Evolutionary conservation across 1,140 invertebrate species (phyloP).

Genomic region (Euglossa dilemma): DNA sequence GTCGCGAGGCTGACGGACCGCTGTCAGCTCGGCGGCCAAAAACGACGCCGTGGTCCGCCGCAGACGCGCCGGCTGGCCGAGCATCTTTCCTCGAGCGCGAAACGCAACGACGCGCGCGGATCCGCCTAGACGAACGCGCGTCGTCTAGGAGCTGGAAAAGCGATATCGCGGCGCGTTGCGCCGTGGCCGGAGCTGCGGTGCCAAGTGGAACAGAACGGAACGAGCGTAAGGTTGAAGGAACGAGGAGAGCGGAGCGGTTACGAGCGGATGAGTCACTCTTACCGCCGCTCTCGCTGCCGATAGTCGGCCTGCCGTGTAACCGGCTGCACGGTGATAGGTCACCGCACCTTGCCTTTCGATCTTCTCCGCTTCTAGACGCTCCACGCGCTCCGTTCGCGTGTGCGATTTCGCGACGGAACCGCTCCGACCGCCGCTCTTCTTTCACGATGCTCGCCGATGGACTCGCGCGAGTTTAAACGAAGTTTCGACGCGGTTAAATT

Average conservation of each 20-base stretch:
- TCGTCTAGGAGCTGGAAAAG: slow-evolving; percentile 39
- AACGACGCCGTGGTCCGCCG: neutral
- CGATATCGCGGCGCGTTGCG: slow-evolving; percentile 42
- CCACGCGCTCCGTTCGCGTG: neutral
- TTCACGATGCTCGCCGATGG: neutral
- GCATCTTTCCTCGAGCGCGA: slow-evolving; percentile 20
- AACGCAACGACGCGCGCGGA: slow-evolving; percentile 1
- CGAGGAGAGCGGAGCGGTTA: slow-evolving; percentile 44
- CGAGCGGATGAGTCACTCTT: slow-evolving; percentile 63
- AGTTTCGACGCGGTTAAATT: no score
- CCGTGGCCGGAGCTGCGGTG: slow-evolving; percentile 1
- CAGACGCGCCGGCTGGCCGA: slow-evolving; percentile 11
- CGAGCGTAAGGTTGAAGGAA: slow-evolving; percentile 44
- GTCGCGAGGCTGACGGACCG: neutral
- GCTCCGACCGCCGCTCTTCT: neutral
- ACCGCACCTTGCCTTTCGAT: slow-evolving; percentile 72
- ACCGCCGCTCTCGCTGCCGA: slow-evolving; percentile 54
- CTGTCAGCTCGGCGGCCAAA: slow-evolving; percentile 12
- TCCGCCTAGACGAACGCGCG: neutral
- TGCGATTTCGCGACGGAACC: slow-evolving; percentile 9
- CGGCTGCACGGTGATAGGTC: slow-evolving; percentile 70
- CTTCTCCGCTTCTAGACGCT: slow-evolving; percentile 7
- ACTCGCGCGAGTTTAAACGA: no score
- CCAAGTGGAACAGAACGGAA: slow-evolving; percentile 67
- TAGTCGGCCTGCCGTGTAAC: slow-evolving; percentile 47